Evolutionary conservation across 2,113 vertebrate genomes (phyloP).

Genomic region (Phodopus roborovskii): DNA sequence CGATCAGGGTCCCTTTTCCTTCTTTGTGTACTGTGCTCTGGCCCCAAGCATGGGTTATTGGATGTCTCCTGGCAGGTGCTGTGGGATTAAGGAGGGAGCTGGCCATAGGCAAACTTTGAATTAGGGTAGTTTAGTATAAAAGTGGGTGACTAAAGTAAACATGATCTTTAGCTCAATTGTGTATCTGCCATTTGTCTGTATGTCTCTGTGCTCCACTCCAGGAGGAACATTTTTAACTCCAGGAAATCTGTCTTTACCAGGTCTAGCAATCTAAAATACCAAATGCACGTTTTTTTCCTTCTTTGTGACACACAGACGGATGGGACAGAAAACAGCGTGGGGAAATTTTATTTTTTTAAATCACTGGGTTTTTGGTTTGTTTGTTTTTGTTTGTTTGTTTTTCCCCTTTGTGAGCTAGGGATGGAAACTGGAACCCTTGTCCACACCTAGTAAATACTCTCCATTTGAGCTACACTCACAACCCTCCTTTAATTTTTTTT

Average conservation of each 20-base stretch:
- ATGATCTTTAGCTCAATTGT: constrained; percentile 54
- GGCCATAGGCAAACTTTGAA: constrained; percentile 73
- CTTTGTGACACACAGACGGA: neutral
- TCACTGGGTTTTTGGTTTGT: neutral
- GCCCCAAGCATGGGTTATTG: constrained; percentile 83
- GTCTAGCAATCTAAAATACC: neutral
- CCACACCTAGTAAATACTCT: neutral
- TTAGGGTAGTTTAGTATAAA: constrained; percentile 57
- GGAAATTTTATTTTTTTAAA: neutral
- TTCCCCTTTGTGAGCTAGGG: neutral
- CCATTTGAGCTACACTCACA: neutral
- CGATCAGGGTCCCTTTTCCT: constrained; percentile 72
- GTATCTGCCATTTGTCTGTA: neutral
- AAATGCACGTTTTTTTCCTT: neutral
- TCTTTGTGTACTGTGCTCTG: constrained; percentile 69
- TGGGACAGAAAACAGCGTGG: neutral
- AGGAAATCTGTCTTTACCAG: neutral
- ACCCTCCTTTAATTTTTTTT: no score
- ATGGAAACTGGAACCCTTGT: neutral
- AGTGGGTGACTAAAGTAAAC: constrained; percentile 73
- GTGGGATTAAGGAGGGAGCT: constrained; percentile 80
- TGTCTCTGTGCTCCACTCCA: neutral
- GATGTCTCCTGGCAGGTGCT: constrained; percentile 87
- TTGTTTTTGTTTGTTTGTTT: no score
- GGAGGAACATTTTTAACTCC: neutral